phyloP scores from a whole-genome alignment of 1,140 invertebrate genomes.

The Neodiprion fabricii region DNA sequence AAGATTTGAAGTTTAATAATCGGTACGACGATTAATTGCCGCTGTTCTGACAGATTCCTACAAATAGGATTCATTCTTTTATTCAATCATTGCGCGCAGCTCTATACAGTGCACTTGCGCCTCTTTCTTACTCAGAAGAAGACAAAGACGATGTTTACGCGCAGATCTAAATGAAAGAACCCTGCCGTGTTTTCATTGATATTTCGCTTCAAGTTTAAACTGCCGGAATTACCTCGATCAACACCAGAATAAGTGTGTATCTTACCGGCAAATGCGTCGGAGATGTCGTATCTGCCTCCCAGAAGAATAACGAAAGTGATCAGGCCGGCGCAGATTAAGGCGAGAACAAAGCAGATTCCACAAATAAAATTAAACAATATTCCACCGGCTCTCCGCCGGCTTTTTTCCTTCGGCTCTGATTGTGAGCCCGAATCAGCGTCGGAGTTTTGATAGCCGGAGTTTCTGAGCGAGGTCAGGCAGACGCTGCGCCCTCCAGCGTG shows the following conservation, averaged over 20 bases:
- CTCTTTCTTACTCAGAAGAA: too few relatives aligned
- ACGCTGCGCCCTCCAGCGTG: slow-evolving; percentile 27
- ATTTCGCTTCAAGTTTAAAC: neutral
- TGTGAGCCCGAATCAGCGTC: neutral
- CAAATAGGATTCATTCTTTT: too few relatives aligned
- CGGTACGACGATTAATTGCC: too few relatives aligned
- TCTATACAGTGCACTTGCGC: too few relatives aligned
- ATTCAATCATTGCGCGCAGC: too few relatives aligned
- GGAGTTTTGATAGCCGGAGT: neutral
- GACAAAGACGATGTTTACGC: too few relatives aligned
- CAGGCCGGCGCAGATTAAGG: slow-evolving; percentile 43
- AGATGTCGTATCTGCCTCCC: slow-evolving; percentile 38
- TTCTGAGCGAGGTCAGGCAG: slow-evolving; percentile 1
- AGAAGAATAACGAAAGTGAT: slow-evolving; percentile 44
- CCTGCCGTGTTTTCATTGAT: neutral
- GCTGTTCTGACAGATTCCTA: too few relatives aligned
- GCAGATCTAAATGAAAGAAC: too few relatives aligned
- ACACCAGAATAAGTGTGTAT: neutral
- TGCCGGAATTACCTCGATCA: neutral
- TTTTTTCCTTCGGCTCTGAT: neutral
- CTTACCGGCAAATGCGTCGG: slow-evolving; percentile 36
- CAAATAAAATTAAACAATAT: slow-evolving; percentile 36
- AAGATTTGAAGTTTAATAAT: too few relatives aligned
- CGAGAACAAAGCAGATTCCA: slow-evolving; percentile 42
- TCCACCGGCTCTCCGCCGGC: neutral